Conservation (phyloP, 2,797 vertebrate species). For the Mus caroli region DNA sequence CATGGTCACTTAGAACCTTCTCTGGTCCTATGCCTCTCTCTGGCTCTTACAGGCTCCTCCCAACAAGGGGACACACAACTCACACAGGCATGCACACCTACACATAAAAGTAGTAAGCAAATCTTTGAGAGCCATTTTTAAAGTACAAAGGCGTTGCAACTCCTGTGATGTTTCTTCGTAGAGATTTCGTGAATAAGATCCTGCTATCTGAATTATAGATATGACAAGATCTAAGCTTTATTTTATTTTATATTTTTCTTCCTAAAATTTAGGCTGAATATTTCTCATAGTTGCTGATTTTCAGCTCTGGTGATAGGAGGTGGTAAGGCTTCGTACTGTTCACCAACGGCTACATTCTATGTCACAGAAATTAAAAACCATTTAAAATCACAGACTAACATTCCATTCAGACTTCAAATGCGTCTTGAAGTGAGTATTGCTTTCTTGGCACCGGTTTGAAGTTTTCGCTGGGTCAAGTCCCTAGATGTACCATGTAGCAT, state of each 20-base stretch:
- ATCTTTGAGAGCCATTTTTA: not conserved
- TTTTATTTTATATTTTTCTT: not conserved
- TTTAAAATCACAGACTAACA: not conserved
- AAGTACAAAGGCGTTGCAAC: not conserved
- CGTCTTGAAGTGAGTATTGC: not conserved
- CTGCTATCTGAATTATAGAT: not conserved
- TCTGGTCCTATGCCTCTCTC: not conserved
- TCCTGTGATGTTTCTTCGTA: not conserved
- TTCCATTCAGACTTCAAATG: not conserved
- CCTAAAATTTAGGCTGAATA: not conserved
- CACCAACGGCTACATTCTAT: not conserved
- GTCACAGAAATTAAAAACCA: not conserved
- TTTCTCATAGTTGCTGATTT: no score
- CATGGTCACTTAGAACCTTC: not conserved
- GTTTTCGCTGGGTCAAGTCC: not conserved
- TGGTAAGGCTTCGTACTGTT: fast-evolving
- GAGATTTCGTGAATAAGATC: not conserved
- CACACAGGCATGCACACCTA: not conserved
- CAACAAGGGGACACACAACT: not conserved
- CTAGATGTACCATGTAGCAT: not conserved
- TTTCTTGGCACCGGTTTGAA: not conserved
- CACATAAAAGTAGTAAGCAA: not conserved
- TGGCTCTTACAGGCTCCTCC: not conserved
- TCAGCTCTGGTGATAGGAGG: not conserved
- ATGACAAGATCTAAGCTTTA: not conserved